These are phyloP conservation scores for Clistopyga incitator DNA, from an alignment of 2,888 invertebrate species.

Conservation along the genomic window DNA sequence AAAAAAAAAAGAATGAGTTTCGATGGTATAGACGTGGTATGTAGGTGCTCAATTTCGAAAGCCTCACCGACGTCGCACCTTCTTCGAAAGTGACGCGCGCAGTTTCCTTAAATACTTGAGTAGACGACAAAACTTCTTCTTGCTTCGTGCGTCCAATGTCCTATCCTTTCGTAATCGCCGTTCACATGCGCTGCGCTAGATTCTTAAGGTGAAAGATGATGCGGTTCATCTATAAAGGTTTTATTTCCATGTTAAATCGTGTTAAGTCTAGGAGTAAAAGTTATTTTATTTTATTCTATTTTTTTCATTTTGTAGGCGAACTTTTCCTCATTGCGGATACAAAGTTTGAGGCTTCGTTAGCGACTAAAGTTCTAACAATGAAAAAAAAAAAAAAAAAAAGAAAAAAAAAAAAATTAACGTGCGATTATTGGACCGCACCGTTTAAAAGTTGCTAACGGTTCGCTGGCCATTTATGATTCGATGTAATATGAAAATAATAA, in stretches of 20 bases:
- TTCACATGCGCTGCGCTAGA: not conserved
- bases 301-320: not conserved
- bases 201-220: not conserved
- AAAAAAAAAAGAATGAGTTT: conserved; percentile 19
- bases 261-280: not conserved
- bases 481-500: too few relatives aligned
- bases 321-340: too few relatives aligned
- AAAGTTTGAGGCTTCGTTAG: too few relatives aligned
- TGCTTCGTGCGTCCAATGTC: not conserved
- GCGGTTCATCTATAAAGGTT: not conserved
- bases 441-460: too few relatives aligned
- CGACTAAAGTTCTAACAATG: too few relatives aligned
- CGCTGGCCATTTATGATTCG: too few relatives aligned
- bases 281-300: too few relatives aligned
- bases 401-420: too few relatives aligned
- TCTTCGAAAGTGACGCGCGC: conserved; percentile 27
- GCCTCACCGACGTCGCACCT: conserved; percentile 49
- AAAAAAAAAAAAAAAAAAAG: too few relatives aligned
- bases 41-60: conserved; percentile 48
- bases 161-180: not conserved
- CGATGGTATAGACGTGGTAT: conserved; percentile 30
- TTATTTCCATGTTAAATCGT: not conserved
- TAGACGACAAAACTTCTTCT: conserved; percentile 11
- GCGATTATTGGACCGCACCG: too few relatives aligned
- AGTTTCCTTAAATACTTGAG: conserved; percentile 36